Evolutionary conservation across 2,888 invertebrate genomes (phyloP), one percentile per base, ranked within the genome.

Genomic region (Girardia tigrina): DNA sequence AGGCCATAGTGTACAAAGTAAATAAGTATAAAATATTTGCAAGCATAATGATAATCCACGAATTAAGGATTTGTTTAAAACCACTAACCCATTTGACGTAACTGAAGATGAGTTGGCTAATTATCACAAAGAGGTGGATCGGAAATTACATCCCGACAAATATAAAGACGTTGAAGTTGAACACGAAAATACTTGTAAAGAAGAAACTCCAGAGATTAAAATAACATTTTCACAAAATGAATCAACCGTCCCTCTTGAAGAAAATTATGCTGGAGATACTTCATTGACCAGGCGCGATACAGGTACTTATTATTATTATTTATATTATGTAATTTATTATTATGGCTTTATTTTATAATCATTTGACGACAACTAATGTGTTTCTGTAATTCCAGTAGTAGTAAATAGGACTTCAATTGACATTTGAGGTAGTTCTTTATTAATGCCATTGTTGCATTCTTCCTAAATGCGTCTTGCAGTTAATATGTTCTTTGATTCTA

Each of bases 1-100:
- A 97, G 85, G 97, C 95, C 76, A 82, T 90, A 81, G 90, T 95
- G 4, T 56, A 56, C 23, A n/a, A 56, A 56, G 56, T 56, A 56
- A 36, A n/a, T n/a, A n/a, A n/a, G n/a, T n/a, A n/a, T n/a, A n/a
- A n/a, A n/a, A n/a, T n/a, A n/a, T n/a, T n/a, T n/a, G n/a, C n/a
- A n/a, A n/a, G n/a, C n/a, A n/a, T n/a, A n/a, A n/a, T n/a, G n/a
- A n/a, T n/a, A n/a, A n/a, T 36, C 36, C 8, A 12, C 16, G 36
- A 12, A 16, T 36, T 16, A 36, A 56, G 56, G 56, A 56, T 56
- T 56, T 56, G 23, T 56, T 56, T n/a, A 56, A 56, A 56, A 20
- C 56, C 23, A n/a, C 6, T 56, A 56, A 56, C 23, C 56, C 56
- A 2, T 56, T 56, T 56, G 56, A 56, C 23, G 56, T 56, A n/a